Evolutionary conservation across 1,140 invertebrate species (phyloP), one percentile per base, ranked within the genome.

Genomic region (Sinella curviseta): DNA sequence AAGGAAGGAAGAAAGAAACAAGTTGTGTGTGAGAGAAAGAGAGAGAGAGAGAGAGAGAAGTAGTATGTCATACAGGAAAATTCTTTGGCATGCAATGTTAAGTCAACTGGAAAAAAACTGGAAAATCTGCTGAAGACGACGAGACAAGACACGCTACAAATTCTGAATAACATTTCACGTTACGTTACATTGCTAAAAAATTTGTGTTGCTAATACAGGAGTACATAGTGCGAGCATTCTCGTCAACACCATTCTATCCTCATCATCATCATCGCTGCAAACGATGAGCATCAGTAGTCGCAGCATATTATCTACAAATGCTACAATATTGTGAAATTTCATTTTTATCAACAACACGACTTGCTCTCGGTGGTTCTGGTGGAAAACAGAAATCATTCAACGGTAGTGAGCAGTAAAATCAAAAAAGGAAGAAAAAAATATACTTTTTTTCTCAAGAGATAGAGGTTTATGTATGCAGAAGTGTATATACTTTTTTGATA

Each of bases 41-140:
- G 12, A 70, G 31, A 70, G 20, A 12, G 8, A 20, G 20, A 48
- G 20, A 8, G 39, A 48, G 39, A 31, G 26, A 12, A 12, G 14
- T 8, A 70, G 65, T 70, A 70, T 70, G 30, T 70, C 65, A 70
- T 70, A 70, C 28, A 33, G 31, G 31, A 70, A 70, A 30, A 31
- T 70, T 30, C 14, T 30, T 30, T 70, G 65, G 65, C 26, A 70
- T 70, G 65, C 65, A 2, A 33, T 70, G 65, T 24, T 30, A 70
- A 70, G 65, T 70, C 65, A 70, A 31, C 65, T 70, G 31, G 65
- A 70, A 70, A 70, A 70, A 70, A 70, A 70, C 65, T 70, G 65
- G 65, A 70, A 70, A 70, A 31, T 33, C 65, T 70, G 28, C 12
- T 17, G 14, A 60, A n/a, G 57, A 48, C 39, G 39, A 48, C 39